phyloP scores from a whole-genome alignment of 2,797 vertebrate species.

The Pangasius macronema region DNA sequence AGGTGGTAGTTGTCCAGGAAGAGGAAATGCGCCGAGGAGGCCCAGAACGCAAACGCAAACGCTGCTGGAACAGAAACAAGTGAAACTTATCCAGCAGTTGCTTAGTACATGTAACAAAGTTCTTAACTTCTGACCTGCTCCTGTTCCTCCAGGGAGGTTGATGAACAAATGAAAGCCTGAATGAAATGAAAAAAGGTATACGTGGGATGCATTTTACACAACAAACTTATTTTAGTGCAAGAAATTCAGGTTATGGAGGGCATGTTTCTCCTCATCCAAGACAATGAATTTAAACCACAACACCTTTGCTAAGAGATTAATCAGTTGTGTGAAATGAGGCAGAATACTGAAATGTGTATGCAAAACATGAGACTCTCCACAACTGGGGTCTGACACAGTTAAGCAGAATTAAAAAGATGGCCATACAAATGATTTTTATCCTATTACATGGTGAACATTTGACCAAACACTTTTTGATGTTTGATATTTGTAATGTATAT shows the following conservation, averaged over 20 bases:
- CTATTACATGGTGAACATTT: background rate
- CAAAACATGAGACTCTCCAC: background rate
- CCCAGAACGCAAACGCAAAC: slow-evolving; percentile 87
- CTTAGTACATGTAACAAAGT: background rate
- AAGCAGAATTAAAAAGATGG: background rate
- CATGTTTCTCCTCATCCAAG: background rate
- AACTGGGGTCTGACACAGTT: background rate
- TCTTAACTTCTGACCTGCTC: background rate
- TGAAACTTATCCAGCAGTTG: background rate
- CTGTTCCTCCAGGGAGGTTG: background rate
- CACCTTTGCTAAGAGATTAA: no score
- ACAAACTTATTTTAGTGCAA: no score
- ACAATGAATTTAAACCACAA: background rate
- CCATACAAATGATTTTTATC: background rate
- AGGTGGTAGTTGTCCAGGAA: slow-evolving; percentile 98
- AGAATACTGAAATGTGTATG: background rate
- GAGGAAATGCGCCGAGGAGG: slow-evolving; percentile 91
- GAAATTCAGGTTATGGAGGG: no score
- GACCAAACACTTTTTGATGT: background rate
- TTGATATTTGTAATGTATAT: background rate
- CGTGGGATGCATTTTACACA: background rate
- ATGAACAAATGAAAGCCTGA: background rate
- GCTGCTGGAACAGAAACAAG: slow-evolving; percentile 71
- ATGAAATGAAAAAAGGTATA: no score
- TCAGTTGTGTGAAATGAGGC: background rate